Evolutionary conservation across 2,113 vertebrate genomes (phyloP), one percentile per base, ranked within the genome.

Genomic region (Amblyopsis rosae): DNA sequence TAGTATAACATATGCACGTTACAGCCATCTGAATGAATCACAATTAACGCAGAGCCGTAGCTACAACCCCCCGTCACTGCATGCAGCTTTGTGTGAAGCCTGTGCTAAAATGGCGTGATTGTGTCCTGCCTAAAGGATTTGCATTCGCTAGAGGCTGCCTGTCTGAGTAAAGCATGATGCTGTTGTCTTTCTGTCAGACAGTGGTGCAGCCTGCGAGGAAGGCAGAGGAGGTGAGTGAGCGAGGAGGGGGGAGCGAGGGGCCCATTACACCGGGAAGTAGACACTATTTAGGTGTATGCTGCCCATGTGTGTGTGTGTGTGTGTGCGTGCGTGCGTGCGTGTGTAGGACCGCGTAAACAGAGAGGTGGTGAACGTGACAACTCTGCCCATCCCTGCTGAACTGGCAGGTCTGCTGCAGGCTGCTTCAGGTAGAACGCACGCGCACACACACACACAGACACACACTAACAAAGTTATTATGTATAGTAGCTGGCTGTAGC

Each of bases 291-390:
- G 13, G 41, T 69, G 61, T 63, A 19, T 65, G 32, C 46, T 46
- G 1, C 57, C 10, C 26, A 15, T 41, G 19, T 10, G 11, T 6
- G 35, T 19, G 19, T n/a, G n/a, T n/a, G n/a, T 12, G 48, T 19
- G 19, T 13, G 62, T 46, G 53, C 48, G 46, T 50, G 61, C 50
- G 46, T 63, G 61, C 50, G 61, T 63, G 61, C 57, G 35, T 51
- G 1, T 70, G 51, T 71, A 99, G 97, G 96, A 96, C 83, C 94
- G 97, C 84, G 89, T 92, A 3, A 94, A 93, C 67, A 93, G 97
- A 63, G 95, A 98, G 78, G 94, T 98, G 79, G 91, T 98, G 60
- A 94, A 96, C 0, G 95, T 99, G 72, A 93, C 95, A 3, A 94
- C 95, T 59, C 87, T 99, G 87, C 95, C 95, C 51, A 93, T 99